Percentiles rank a stretch among this genome's conserved stretches.
These are phyloP conservation scores for Chunga burmeisteri DNA, from an alignment of 2,113 vertebrate species.

Conservation along the genomic window DNA sequence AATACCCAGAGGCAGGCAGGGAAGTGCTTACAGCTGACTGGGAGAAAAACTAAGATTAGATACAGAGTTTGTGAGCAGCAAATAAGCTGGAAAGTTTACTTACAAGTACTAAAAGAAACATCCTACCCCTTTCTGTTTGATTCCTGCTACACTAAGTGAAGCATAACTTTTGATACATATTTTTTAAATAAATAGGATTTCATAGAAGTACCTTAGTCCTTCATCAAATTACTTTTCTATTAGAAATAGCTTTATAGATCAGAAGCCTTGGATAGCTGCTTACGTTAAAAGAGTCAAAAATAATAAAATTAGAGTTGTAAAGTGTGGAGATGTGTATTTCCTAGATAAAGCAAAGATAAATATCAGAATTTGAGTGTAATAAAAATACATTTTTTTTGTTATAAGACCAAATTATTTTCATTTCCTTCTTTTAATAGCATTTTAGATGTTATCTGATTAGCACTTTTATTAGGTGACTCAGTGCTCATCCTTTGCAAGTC, in stretches of 20 bases:
- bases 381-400: not conserved
- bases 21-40: not conserved
- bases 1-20: not conserved
- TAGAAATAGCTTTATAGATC: not conserved
- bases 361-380: not conserved
- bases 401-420: not conserved
- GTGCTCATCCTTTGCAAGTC: not conserved
- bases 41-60: not conserved
- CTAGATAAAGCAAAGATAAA: not conserved
- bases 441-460: not conserved
- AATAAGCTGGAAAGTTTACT: not conserved
- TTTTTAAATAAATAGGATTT: not conserved
- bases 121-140: not conserved
- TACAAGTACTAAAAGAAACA: not conserved
- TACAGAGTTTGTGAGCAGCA: not conserved
- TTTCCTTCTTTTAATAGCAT: not conserved
- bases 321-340: not conserved
- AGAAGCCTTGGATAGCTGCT: not conserved
- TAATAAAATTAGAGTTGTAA: not conserved
- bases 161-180: not conserved
- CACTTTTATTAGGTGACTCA: not conserved
- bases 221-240: not conserved
- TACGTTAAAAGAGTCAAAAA: not conserved
- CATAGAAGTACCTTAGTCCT: not conserved
- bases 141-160: not conserved